These are phyloP conservation scores for Passerina amoena DNA, from an alignment of 2,113 vertebrate genomes.

Conservation along the genomic window DNA sequence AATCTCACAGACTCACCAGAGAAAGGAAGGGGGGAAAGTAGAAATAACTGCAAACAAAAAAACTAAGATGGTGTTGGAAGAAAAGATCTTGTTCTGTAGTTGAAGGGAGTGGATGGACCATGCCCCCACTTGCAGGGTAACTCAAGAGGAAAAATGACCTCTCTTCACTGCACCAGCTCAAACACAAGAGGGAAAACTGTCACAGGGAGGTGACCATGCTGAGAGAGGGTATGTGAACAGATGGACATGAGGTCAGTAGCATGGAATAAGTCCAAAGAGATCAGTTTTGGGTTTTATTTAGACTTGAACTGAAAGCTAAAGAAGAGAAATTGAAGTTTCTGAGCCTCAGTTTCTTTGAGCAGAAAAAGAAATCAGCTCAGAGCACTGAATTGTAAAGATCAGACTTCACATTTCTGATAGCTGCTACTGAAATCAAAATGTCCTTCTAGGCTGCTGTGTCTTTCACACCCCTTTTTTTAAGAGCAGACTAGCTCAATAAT, in stretches of 20 bases:
- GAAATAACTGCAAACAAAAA: not conserved
- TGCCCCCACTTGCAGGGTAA: not conserved
- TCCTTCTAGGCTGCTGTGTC: not conserved
- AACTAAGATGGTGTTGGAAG: not conserved
- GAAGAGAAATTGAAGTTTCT: not conserved
- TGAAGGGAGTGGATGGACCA: not conserved
- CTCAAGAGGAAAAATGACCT: constrained; percentile 1
- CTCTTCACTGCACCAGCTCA: not conserved
- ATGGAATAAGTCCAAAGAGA: constrained; percentile 15
- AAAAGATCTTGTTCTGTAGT: not conserved
- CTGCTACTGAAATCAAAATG: not conserved
- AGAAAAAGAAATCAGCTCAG: not conserved
- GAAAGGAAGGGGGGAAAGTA: not conserved
- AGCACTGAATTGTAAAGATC: not conserved
- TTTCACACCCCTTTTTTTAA: not conserved
- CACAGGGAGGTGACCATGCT: not conserved
- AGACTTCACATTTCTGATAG: not conserved
- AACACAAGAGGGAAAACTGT: not conserved
- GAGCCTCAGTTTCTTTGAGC: not conserved
- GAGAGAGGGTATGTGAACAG: constrained; percentile 17
- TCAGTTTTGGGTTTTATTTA: constrained; percentile 8
- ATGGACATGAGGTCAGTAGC: constrained; percentile 34
- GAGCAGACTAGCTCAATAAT: not conserved
- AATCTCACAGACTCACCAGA: not conserved
- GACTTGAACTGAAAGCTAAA: constrained; percentile 3